Base-by-base conservation (phyloP, 1,140 invertebrate genomes). In the Lasaia peninsularis region DNA sequence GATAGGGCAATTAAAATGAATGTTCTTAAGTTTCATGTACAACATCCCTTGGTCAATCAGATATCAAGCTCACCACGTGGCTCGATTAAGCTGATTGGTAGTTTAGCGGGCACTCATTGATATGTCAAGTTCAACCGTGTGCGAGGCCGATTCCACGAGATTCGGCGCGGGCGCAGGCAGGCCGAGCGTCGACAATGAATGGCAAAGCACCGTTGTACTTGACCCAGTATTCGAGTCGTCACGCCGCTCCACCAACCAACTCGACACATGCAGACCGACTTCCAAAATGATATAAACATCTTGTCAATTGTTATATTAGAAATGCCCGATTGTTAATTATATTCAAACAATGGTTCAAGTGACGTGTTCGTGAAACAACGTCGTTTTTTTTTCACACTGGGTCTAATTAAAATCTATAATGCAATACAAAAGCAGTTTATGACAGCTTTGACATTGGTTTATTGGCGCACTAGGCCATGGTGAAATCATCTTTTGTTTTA, bases 141-240 rank as follows among this genome's bases (percentile, higher is more conserved):
- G 68, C 72, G 75, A 78, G 75, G 74, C 69, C 74, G 69, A 61
- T 68, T 14, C 64, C 59, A 69, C 66, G 67, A 61, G 68, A 35
- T 60, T 56, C 52, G 55, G 62, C 57, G 71, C 65, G 69, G 62
- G 56, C 65, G 65, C 66, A 51, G 70, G 65, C 58, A 51, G 69
- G 63, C 58, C 67, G 66, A 60, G 73, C 75, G 73, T 75, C 83
- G 80, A 86, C 85, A 85, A 86, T 86, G 82, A 88, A 86, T 85
- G 78, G 80, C 85, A 80, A 79, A 88, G 75, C 85, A 80, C 76
- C 78, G 80, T 75, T 85, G 85, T 88, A 80, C 85, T 88, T 88
- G 85, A 88, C 85, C 85, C 66, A 86, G 75, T 85, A 80, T 78
- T 71, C 67, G 58, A 69, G 66, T 67, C 81, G 77, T 83, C 80